Base-by-base conservation (phyloP, 1,140 invertebrate species). In the Brachionus koreanus region DNA sequence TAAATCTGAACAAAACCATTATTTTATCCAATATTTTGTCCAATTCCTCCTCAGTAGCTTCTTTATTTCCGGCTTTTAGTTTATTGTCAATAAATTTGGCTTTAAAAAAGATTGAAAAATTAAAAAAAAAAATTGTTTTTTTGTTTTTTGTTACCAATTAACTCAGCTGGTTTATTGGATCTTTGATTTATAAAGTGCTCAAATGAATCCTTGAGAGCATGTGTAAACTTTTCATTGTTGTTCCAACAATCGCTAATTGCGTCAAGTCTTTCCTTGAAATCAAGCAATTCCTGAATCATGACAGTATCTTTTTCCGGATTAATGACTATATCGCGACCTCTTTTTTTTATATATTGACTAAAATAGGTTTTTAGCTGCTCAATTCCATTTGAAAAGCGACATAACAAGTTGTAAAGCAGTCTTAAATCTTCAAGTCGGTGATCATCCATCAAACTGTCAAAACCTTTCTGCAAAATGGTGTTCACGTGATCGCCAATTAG, bases 71-170 rank as follows among this genome's bases (percentile, higher is more conserved):
- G 89, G 99, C 98, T 89, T 98, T 98, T 76, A 99, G 90, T 90
- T 99, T 99, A 87, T 99, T 97, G 90, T 99, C 98, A 84, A 99
- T 98, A 87, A 98, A 99, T 16, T 99, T 90, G 10, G 97, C 98
- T 69, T 35, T 65, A 63, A 12, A n/a, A 65, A 65, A 33, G 23
- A 5, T 33, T n/a, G 29, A 33, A 65, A 10, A 10, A 1, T 0
- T 29, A 35, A 10, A 13, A 33, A 33, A 65, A 65, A 65, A 25
- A 12, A 3, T 10, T 2, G 10, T 12, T 23, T 9, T 23, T 61
- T 19, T n/a, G n/a, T n/a, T 19, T 61, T 9, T 19, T 57, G 13
- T 65, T 65, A 65, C 63, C 63, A 25, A 99, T 90, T 90, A 98
- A 99, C 89, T 99, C 97, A 35, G 76, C 76, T 1, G 98, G 97